Base-by-base conservation (phyloP, 1,140 invertebrate genomes). In the Zaprionus gabonicus region DNA sequence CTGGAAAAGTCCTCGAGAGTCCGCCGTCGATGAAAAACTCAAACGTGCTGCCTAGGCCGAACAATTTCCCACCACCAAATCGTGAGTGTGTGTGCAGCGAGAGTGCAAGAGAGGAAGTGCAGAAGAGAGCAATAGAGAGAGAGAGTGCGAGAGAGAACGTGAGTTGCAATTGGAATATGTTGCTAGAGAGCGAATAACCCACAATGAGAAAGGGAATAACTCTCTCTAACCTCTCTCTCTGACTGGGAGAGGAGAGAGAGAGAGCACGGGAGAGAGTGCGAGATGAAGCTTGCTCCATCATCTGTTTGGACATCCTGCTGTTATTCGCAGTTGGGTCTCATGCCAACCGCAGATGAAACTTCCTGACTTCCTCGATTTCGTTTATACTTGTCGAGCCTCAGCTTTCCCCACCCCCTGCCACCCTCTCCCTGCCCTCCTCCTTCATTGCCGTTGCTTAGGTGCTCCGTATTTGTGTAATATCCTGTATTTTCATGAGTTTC, bases 1-100 rank as follows among this genome's bases (percentile, higher is more conserved):
- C 80, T 90, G 90, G 81, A 90, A 91, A 91, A 91, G 85, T 91
- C 90, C 88, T 91, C 78, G 15, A 71, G 68, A 77, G 71, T 34
- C 76, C 76, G 55, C 76, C 76, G 55, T 23, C 60, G 76, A 78
- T 64, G 73, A 71, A 76, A 71, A 76, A 46, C 57, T 41, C 27
- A 28, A 73, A 15, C 36, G 66, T 41, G 12, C 13, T 63, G 78
- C 58, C 59, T 74, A 59, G 74, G 60, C 56, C 31, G 34, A 41
- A 73, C 36, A 85, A 66, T 80, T 90, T 90, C 75, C 81, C 85
- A 90, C 85, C 85, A 90, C 85, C 85, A 82, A 72, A 80, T 0
- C 1, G 4, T 17, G 38, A 15, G 38, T 6, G 25, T 27, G 38
- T 65, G 63, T 55, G 59, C 74, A 75, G 46, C 59, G 69, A 73